Conservation (phyloP, 64 coral and sea anemone genomes). For the Stichodactyla helianthus region DNA sequence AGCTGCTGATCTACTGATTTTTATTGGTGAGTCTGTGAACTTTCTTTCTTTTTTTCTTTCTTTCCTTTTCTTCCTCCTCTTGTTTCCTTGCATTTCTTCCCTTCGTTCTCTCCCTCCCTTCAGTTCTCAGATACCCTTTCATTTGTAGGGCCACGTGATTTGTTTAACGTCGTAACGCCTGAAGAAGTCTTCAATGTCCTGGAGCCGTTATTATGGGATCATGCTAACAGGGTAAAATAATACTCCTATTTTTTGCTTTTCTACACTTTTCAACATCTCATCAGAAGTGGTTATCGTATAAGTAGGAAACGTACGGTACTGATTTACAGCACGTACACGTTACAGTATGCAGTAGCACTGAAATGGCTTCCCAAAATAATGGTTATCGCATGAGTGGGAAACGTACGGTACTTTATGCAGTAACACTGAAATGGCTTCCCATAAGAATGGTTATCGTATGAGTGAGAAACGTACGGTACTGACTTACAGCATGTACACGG, state of each 20-base stretch:
- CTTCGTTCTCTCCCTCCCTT: too few relatives aligned
- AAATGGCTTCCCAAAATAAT: too few relatives aligned
- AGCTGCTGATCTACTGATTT: conserved; percentile 86
- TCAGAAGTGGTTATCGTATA: not conserved
- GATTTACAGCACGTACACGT: too few relatives aligned
- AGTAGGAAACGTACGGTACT: too few relatives aligned
- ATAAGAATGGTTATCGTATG: too few relatives aligned
- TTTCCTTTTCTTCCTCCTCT: not conserved
- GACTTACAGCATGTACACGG: too few relatives aligned
- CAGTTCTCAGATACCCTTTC: not conserved
- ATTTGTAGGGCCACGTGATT: conserved; percentile 60
- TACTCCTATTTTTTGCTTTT: not conserved
- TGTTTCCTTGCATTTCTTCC: not conserved
- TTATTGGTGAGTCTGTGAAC: conserved; percentile 58
- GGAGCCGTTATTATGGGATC: conserved; percentile 84
- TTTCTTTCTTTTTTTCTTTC: not conserved
- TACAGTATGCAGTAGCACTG: too few relatives aligned
- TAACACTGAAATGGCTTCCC: too few relatives aligned
- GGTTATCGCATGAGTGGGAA: too few relatives aligned
- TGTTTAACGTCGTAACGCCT: conserved; percentile 58
- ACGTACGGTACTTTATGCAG: too few relatives aligned
- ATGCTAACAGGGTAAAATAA: conserved; percentile 68
- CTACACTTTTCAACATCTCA: not conserved
- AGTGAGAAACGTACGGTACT: too few relatives aligned
- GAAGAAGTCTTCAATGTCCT: conserved; percentile 80